Conservation (phyloP, 2,797 vertebrate species). For the Falco cherrug region DNA sequence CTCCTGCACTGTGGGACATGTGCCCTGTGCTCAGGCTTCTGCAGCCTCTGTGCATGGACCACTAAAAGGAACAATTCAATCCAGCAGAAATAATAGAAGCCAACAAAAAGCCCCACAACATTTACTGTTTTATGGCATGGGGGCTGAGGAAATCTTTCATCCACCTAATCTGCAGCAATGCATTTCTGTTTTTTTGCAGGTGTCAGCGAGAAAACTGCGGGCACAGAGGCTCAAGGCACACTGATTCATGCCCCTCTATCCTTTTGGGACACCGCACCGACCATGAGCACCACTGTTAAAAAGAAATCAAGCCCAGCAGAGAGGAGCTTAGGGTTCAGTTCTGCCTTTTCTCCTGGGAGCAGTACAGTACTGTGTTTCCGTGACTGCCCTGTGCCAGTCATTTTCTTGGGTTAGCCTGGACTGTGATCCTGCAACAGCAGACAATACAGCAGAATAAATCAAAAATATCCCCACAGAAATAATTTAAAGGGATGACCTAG, state of each 20-base stretch:
- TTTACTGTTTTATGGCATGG: neutral
- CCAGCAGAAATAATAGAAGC: neutral
- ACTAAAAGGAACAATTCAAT: neutral
- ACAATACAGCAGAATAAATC: neutral
- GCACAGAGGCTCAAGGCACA: neutral
- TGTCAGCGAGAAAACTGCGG: neutral
- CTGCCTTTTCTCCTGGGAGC: neutral
- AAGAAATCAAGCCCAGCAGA: neutral
- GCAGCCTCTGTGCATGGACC: neutral
- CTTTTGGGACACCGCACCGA: neutral
- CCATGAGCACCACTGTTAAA: neutral
- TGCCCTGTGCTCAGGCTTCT: neutral
- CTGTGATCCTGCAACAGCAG: neutral
- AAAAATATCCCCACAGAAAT: neutral
- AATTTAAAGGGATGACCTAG: conserved; percentile 1
- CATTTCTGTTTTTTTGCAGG: neutral
- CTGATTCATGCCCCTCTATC: neutral
- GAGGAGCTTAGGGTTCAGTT: neutral
- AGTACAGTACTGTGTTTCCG: neutral
- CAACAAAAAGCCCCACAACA: neutral
- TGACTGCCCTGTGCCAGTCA: neutral
- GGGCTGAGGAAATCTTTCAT: neutral
- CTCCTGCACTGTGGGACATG: neutral
- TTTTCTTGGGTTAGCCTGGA: neutral
- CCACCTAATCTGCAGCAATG: neutral